phyloP scores from a whole-genome alignment of 1,140 invertebrate genomes.

The Wiebesia pumilae region DNA sequence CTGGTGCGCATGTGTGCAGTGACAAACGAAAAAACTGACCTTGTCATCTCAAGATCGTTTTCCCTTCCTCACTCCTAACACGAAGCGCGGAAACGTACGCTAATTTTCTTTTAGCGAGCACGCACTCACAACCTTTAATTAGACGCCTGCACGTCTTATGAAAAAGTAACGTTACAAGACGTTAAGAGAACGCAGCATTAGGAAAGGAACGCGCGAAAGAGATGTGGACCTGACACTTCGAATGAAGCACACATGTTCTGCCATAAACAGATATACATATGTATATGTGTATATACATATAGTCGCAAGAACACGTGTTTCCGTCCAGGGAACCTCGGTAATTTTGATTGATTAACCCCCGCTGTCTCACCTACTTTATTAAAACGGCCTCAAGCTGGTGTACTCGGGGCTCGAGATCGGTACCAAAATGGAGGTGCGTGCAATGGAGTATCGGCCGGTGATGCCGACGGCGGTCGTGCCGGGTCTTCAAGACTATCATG shows the following conservation, averaged over 20 bases:
- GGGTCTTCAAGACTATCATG: conserved; percentile 72
- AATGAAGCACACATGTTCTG: not conserved
- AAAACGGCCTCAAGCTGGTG: conserved; percentile 70
- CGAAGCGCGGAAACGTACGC: not conserved
- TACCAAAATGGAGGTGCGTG: conserved; percentile 72
- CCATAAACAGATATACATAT: too few species aligned
- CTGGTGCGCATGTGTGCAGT: conserved; percentile 10
- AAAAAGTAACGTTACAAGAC: not conserved
- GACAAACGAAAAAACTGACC: not conserved
- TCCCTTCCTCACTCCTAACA: not conserved
- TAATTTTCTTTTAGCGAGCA: conserved; percentile 1
- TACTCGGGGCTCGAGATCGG: conserved; percentile 63
- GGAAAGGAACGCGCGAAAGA: not conserved
- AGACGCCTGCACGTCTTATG: not conserved
- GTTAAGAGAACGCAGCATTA: not conserved
- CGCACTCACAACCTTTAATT: conserved; percentile 17
- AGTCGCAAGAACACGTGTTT: not conserved
- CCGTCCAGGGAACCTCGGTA: not conserved
- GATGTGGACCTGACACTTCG: conserved; percentile 20
- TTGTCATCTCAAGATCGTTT: not conserved
- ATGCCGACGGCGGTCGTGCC: conserved; percentile 69
- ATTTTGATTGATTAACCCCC: conserved; percentile 22
- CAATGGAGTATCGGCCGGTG: conserved; percentile 73
- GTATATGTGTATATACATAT: not conserved
- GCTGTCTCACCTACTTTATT: not conserved